phyloP scores from a whole-genome alignment of 2,888 invertebrate species.

The Drosophila aldrichi region DNA sequence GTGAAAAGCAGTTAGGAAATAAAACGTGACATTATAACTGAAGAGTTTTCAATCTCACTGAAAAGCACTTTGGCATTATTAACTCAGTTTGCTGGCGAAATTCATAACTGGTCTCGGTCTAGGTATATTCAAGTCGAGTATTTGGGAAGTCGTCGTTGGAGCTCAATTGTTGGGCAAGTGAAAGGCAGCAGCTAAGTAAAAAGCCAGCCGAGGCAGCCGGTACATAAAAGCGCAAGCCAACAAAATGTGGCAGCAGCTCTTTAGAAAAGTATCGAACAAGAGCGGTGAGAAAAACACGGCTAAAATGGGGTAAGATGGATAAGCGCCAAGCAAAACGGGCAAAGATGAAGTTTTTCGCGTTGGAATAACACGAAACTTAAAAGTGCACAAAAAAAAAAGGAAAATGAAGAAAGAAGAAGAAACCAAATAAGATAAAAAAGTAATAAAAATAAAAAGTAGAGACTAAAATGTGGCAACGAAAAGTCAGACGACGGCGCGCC shows the following conservation, averaged over 20 bases:
- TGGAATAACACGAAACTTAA: constrained; percentile 37
- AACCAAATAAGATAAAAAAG: constrained; percentile 8
- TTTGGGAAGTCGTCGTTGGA: not conserved
- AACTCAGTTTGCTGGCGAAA: not conserved
- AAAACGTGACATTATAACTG: not conserved
- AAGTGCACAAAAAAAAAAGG: constrained; percentile 20
- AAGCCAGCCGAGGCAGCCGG: constrained; percentile 21
- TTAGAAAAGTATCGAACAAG: constrained; percentile 38
- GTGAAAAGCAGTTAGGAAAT: not conserved
- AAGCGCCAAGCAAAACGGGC: constrained; percentile 65
- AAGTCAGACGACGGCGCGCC: constrained; percentile 48
- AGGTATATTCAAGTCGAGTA: constrained; percentile 20
- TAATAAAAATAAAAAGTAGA: not conserved
- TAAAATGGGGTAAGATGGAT: constrained; percentile 76
- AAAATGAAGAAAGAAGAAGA: not conserved
- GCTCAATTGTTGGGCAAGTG: constrained; percentile 23
- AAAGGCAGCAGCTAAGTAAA: constrained; percentile 27
- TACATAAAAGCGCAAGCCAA: constrained; percentile 36
- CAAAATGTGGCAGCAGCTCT: constrained; percentile 35
- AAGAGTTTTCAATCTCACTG: not conserved
- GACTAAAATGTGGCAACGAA: constrained; percentile 38
- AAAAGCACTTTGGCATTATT: not conserved
- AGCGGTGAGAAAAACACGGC: constrained; percentile 62
- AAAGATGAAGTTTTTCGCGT: constrained; percentile 61
- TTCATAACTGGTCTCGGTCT: constrained; percentile 11